Conservation (phyloP, 2,113 vertebrate species). For the Scytalopus superciliaris region DNA sequence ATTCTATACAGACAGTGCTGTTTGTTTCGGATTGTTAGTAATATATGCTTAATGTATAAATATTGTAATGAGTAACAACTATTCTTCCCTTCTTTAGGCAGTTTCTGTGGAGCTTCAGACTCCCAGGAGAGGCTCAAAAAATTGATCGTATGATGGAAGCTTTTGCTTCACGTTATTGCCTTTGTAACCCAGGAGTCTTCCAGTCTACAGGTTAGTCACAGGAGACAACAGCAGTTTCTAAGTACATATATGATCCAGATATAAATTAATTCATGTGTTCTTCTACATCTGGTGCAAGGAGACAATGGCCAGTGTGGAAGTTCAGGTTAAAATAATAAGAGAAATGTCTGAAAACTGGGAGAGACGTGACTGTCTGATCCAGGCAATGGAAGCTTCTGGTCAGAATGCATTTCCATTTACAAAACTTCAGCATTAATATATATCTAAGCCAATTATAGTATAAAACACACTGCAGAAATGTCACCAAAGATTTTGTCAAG, state of each 20-base stretch:
- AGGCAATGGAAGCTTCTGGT: not conserved
- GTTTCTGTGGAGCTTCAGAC: constrained; percentile 97
- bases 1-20: not conserved
- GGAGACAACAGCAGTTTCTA: not conserved
- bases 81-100: constrained; percentile 74
- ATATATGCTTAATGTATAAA: not conserved
- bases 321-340: not conserved
- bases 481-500: not conserved
- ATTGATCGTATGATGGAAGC: constrained; percentile 99
- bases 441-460: not conserved
- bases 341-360: not conserved
- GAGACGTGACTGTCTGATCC: not conserved
- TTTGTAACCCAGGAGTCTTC: constrained; percentile 96
- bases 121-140: constrained; percentile 97
- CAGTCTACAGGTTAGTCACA: constrained; percentile 92
- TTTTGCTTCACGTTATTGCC: constrained; percentile 94
- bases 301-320: not conserved
- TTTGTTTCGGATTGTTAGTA: not conserved
- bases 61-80: not conserved
- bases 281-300: not conserved
- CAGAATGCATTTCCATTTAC: not conserved
- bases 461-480: not conserved
- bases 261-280: not conserved
- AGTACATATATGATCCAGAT: not conserved
- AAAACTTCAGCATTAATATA: not conserved